Conservation (phyloP, 2,888 invertebrate genomes). For the Lagria hirta region DNA sequence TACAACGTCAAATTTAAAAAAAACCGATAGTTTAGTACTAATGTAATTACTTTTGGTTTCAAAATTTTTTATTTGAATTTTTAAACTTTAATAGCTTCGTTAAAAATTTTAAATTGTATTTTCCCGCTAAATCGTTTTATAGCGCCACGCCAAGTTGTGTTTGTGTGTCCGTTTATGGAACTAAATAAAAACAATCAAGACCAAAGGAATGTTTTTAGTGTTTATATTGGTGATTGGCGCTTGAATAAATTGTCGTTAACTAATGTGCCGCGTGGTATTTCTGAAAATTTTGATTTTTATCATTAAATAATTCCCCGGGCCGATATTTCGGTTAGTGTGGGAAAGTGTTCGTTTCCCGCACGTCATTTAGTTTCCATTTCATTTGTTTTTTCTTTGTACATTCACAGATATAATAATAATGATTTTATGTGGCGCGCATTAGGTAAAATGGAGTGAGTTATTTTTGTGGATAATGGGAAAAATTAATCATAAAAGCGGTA, state of each 20-base stretch:
- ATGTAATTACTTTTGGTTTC: no score
- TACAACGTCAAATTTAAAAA: no score
- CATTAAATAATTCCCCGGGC: no score
- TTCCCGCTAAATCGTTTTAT: slow-evolving; percentile 5
- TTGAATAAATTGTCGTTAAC: slow-evolving; percentile 3
- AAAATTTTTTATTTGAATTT: no score
- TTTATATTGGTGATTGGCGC: slow-evolving; percentile 8
- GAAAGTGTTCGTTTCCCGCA: neutral
- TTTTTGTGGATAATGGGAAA: slow-evolving; percentile 30
- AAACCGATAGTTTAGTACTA: no score
- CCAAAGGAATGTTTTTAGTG: slow-evolving; percentile 14
- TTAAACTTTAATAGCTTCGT: no score
- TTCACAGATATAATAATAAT: slow-evolving; percentile 1
- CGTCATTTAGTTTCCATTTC: neutral
- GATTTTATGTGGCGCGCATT: slow-evolving; percentile 4
- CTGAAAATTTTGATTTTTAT: slow-evolving; percentile 3
- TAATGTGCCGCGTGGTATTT: slow-evolving; percentile 3
- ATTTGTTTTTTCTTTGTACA: neutral
- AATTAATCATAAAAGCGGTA: slow-evolving; percentile 27
- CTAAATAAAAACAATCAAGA: slow-evolving; percentile 11
- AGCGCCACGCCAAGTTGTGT: no score
- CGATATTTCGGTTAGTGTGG: neutral
- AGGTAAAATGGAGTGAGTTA: slow-evolving; percentile 8
- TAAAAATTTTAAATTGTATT: neutral
- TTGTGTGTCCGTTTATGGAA: neutral